A percentile compares a stretch with the other conserved stretches of the same genome.
Conservation (phyloP, 2,797 vertebrate species). For the Cottoperca gobio region DNA sequence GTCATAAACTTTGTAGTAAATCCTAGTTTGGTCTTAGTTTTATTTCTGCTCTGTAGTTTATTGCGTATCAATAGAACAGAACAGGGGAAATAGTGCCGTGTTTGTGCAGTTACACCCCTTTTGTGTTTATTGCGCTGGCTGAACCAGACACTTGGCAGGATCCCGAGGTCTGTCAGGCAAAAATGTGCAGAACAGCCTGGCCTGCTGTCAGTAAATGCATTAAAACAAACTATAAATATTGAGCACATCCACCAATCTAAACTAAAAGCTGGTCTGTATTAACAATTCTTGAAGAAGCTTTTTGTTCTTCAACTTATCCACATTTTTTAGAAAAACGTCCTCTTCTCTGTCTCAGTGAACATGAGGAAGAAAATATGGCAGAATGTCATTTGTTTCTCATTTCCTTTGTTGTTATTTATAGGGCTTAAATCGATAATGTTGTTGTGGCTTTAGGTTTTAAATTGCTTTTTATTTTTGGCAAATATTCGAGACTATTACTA, state of each 20-base stretch:
- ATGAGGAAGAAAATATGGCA: background rate
- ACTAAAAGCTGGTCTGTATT: slow-evolving; percentile 47
- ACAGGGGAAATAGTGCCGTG: background rate
- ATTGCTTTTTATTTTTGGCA: slow-evolving; percentile 18
- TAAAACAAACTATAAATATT: slow-evolving; percentile 68
- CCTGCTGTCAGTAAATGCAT: slow-evolving; percentile 69
- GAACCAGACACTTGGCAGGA: slow-evolving; percentile 65
- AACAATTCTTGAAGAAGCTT: slow-evolving; percentile 28
- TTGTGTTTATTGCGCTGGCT: slow-evolving; percentile 49
- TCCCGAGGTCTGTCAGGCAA: slow-evolving; percentile 61
- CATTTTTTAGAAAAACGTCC: slow-evolving; percentile 7
- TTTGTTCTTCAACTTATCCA: slow-evolving; percentile 33
- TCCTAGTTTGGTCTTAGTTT: background rate
- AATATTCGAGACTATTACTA: slow-evolving; percentile 11
- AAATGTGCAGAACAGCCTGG: slow-evolving; percentile 70
- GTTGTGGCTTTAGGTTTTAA: background rate
- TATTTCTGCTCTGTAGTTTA: background rate
- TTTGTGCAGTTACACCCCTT: slow-evolving; percentile 34
- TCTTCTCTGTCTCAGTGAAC: background rate
- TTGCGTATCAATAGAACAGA: background rate
- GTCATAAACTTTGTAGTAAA: background rate
- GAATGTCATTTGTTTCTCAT: background rate
- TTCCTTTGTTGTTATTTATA: background rate
- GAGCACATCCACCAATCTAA: slow-evolving; percentile 39
- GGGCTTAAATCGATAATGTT: background rate